Conservation (phyloP, 2,797 vertebrate genomes). For the Argentina silus region DNA sequence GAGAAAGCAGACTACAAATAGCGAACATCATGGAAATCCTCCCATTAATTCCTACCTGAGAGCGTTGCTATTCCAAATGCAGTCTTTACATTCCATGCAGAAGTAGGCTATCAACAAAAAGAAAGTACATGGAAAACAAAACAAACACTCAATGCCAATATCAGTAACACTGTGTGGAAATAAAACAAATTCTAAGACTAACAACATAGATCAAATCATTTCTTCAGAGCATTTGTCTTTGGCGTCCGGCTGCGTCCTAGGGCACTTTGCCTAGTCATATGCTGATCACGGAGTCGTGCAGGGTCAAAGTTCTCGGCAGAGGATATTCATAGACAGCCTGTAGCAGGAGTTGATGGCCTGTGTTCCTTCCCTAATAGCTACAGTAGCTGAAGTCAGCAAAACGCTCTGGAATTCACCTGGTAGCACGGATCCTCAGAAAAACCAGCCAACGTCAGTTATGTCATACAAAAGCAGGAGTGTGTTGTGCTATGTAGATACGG, state of each 20-base stretch:
- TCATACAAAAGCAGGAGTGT: not conserved
- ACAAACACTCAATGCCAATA: not conserved
- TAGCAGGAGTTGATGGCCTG: conserved; percentile 25
- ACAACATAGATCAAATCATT: not conserved
- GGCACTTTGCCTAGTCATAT: conserved; percentile 57
- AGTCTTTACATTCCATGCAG: conserved; percentile 24
- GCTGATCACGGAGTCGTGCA: conserved; percentile 57
- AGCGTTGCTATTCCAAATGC: conserved; percentile 24
- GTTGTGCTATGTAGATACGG: not conserved
- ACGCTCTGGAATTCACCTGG: conserved; percentile 47
- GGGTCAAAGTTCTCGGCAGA: conserved; percentile 73
- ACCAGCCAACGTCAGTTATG: conserved; percentile 7
- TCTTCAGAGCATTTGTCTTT: conserved; percentile 36
- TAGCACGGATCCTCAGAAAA: conserved; percentile 34
- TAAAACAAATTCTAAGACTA: not conserved
- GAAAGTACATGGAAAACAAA: not conserved
- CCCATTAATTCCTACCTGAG: conserved; percentile 46
- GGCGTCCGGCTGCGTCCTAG: not conserved
- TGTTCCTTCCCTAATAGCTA: not conserved
- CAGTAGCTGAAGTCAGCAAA: conserved; percentile 23
- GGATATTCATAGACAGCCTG: conserved; percentile 31
- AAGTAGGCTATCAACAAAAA: conserved; percentile 12
- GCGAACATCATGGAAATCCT: not conserved
- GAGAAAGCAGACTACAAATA: not conserved
- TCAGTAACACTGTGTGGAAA: not conserved